Base-by-base conservation (phyloP, 2,888 invertebrate genomes). In the Chaetogeoica ovagalla region DNA sequence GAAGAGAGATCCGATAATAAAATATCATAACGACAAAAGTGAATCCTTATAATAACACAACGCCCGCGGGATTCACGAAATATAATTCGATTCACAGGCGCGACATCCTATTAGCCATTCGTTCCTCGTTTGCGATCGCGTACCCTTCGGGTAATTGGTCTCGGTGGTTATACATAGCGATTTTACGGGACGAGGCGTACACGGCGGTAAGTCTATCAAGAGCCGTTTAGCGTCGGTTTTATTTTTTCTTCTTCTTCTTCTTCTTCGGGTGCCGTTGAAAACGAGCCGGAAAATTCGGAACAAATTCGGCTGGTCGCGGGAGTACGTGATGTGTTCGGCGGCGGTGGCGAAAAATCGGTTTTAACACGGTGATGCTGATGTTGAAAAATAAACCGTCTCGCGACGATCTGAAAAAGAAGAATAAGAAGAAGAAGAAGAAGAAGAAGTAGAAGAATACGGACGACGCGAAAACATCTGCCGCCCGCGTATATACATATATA, bases 201-300 rank as follows among this genome's bases (percentile, higher is more conserved):
- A 43, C 60, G 15, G 17, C 59, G 69, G n/a, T 30, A 23, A 48
- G 60, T 62, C 77, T 13, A 63, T 77, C 52, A 52, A 77, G 70
- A 63, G 69, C 60, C 77, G 19, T 39, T 77, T 77, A 77, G 77
- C 70, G 77, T 62, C 77, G 70, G 77, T 70, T 77, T 73, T 52
- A 8, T 43, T 30, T 30, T 30, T 30, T 30, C 30, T 30, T 4
- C 30, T 30, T 30, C 4, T 30, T 30, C 4, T 48, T 4, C 4
- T 30, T 30, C 4, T 30, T 30, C 30, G 30, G 65, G 60, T 48
- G 30, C 30, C 74, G 74, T 65, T 21, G 69, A 70, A 62, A 77
- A 77, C 77, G 62, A 77, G 77, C 77, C 77, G 77, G 77, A 77
- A 77, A 77, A 77, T 77, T 77, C 70, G 77, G 69, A 77, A 77